These are phyloP conservation scores for Watsonalla binaria DNA, from an alignment of 2,888 invertebrate species.

Conservation along the genomic window DNA sequence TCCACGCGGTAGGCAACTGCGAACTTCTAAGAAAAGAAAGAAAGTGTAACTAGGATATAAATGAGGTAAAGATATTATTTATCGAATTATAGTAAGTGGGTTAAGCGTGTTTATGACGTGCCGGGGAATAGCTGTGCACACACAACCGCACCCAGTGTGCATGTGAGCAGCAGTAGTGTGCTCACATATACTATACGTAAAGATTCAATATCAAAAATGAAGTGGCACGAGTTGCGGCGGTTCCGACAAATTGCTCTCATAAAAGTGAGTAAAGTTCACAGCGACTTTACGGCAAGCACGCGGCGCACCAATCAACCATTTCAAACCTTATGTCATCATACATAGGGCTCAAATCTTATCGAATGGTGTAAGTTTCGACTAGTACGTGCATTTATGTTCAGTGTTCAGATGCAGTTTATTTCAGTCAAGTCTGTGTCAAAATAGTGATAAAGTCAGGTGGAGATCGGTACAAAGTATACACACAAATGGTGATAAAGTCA, in stretches of 20 bases:
- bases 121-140: too few relatives aligned
- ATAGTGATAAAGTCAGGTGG: background rate
- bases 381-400: conserved; percentile 26
- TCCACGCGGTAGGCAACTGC: too few relatives aligned
- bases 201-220: conserved; percentile 38
- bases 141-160: too few relatives aligned
- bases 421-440: conserved; percentile 22
- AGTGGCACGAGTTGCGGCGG: conserved; percentile 33
- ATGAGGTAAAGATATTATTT: too few relatives aligned
- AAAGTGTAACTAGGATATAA: too few relatives aligned
- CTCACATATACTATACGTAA: conserved; percentile 25
- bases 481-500: background rate
- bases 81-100: too few relatives aligned
- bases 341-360: background rate
- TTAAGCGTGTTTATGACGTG: too few relatives aligned
- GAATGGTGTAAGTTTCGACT: conserved; percentile 5
- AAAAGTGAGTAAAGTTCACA: conserved; percentile 28
- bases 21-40: too few relatives aligned
- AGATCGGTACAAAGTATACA: background rate
- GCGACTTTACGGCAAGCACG: conserved; percentile 17
- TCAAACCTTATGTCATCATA: background rate
- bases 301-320: conserved; percentile 4
- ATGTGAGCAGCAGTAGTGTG: conserved; percentile 2
- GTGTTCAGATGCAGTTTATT: conserved; percentile 23
- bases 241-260: conserved; percentile 38